Evolutionary conservation across 1,140 invertebrate genomes (phyloP).

Genomic region (Acromyrmex heyeri): DNA sequence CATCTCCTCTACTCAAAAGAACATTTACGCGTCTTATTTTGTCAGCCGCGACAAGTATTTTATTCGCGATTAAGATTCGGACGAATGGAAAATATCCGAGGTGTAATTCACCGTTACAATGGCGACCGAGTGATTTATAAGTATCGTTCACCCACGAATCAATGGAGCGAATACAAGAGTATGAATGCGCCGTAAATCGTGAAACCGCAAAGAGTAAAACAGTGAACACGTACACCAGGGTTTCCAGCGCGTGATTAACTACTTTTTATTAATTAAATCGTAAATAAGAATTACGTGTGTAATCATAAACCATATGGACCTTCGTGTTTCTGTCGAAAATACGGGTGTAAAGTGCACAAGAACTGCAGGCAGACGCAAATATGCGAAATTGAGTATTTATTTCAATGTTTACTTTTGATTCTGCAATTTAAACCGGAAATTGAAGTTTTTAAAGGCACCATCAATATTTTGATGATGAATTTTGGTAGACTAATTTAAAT

Average conservation of each 20-base stretch:
- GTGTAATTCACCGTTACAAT: slow-evolving; percentile 62
- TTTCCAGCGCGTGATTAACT: slow-evolving; percentile 55
- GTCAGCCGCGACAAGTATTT: background rate
- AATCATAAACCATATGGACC: background rate
- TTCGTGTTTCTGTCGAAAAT: background rate
- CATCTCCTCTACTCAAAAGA: background rate
- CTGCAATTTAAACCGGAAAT: background rate
- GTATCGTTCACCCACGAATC: slow-evolving; percentile 57
- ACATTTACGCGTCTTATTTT: background rate
- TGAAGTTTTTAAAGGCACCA: no score
- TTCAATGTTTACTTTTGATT: background rate
- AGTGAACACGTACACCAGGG: background rate
- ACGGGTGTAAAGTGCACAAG: background rate
- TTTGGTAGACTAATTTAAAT: no score
- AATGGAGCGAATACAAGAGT: slow-evolving; percentile 58
- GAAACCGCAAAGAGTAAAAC: slow-evolving; percentile 3
- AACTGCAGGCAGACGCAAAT: background rate
- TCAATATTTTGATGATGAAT: no score
- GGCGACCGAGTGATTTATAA: slow-evolving; percentile 67
- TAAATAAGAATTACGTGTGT: slow-evolving; percentile 20
- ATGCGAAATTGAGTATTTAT: background rate
- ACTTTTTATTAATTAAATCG: slow-evolving; percentile 24
- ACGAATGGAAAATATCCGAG: slow-evolving; percentile 57
- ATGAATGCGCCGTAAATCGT: slow-evolving; percentile 52
- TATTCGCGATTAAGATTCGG: slow-evolving; percentile 32